Conservation (phyloP, 2,888 invertebrate genomes). For the Nymphalis urticae region DNA sequence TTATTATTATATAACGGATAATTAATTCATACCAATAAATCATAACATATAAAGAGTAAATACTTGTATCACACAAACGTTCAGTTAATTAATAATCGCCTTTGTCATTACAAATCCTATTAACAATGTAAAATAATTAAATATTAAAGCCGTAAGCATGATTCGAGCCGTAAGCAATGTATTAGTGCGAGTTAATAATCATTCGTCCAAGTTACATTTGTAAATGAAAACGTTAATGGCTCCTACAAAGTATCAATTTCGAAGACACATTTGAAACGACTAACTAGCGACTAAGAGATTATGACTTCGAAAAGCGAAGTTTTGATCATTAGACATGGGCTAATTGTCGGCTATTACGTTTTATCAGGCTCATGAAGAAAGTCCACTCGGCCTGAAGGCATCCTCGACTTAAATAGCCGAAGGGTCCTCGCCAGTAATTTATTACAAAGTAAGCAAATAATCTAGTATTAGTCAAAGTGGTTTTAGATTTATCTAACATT, state of each 20-base stretch:
- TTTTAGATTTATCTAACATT: conserved; percentile 18
- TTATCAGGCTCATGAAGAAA: conserved; percentile 30
- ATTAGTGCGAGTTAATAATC: not conserved
- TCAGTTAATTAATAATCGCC: not conserved
- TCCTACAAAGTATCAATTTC: conserved; percentile 18
- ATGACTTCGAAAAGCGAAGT: conserved; percentile 25
- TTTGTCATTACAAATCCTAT: not conserved
- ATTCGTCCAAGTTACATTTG: not conserved
- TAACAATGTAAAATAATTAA: conserved; percentile 1
- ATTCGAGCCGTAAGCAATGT: not conserved
- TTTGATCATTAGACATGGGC: conserved; percentile 31
- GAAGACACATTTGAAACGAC: conserved; percentile 25
- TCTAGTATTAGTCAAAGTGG: conserved; percentile 16
- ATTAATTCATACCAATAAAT: too few species aligned
- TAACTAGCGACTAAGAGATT: conserved; percentile 24
- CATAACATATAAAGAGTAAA: too few species aligned
- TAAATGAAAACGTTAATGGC: conserved; percentile 16
- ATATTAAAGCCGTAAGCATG: not conserved
- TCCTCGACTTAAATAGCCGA: conserved; percentile 2
- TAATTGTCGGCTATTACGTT: conserved; percentile 29
- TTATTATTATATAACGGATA: too few species aligned
- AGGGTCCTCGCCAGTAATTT: conserved; percentile 13
- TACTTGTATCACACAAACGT: not conserved
- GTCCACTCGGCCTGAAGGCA: conserved; percentile 10
- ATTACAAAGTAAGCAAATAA: conserved; percentile 27